Evolutionary conservation across 2,113 vertebrate species (phyloP), one percentile per base, ranked within the genome.

Genomic region (Cyanistes caeruleus): DNA sequence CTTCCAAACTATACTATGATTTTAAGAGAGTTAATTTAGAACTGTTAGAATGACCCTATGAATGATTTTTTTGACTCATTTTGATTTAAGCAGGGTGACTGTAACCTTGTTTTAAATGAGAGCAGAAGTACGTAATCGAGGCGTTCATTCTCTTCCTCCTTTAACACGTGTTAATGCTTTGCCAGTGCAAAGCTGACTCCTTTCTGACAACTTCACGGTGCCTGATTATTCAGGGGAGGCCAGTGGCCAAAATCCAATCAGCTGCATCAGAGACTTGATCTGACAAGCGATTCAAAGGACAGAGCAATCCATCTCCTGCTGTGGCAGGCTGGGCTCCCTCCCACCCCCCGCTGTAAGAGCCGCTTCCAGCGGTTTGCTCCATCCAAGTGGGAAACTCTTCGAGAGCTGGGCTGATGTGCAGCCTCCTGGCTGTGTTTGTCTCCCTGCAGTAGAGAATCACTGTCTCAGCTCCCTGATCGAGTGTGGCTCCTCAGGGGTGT

Each of bases 401-500:
- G 55, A 12, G 43, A 33, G 35, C 35, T 43, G 59, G 43, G 60
- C 7, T 78, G 79, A 28, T 23, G 24, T 58, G 80, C 51, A 58
- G 85, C 35, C 44, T 86, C 2, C 20, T 1, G 15, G 13, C n/a
- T 78, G 30, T 74, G 23, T 46, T 55, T 20, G 4, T 90, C 23
- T 70, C 63, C 72, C 80, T 6, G 14, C 89, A 98, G 98, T 95
- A 30, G 46, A 58, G 18, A 69, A 65, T n/a, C 82, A 7, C 28
- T 98, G 97, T 49, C 8, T 67, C 0, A 15, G 12, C 67, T 96
- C 97, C 5, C 94, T 94, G 64, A 91, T 98, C 6, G 95, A 97
- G 60, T 98, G 98, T 16, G 95, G 96, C 37, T 93, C 94, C 27
- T 97, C 97, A 1, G 96, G 97, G 58, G 70, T 58, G 41, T 98